Conservation (phyloP, 1,140 invertebrate genomes). For the Maconellicoccus hirsutus region DNA sequence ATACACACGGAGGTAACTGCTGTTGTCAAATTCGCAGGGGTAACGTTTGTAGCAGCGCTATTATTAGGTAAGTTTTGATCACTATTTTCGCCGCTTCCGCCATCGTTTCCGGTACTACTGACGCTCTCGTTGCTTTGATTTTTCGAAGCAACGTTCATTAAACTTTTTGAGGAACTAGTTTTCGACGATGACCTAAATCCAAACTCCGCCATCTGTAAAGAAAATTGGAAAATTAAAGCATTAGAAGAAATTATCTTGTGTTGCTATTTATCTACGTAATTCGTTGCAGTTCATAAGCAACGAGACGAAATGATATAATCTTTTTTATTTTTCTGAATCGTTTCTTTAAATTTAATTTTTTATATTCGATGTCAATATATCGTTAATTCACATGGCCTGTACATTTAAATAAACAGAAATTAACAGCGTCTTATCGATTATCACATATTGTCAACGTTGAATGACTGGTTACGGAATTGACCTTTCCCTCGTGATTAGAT, state of each 20-base stretch:
- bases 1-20: neutral
- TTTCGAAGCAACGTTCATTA: neutral
- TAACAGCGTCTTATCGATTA: neutral
- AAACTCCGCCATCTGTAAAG: neutral
- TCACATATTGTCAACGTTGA: neutral
- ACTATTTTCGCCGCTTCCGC: no score
- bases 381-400: no score
- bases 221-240: no score
- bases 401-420: neutral
- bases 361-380: no score
- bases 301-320: no score
- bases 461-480: neutral
- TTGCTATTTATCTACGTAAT: no score
- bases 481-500: conserved; percentile 8
- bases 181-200: neutral
- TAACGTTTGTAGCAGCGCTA: neutral
- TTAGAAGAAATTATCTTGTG: no score
- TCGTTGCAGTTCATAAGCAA: no score
- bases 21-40: neutral
- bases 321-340: no score
- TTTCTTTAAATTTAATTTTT: no score
- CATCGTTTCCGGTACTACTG: conserved; percentile 1
- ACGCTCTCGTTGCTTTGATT: neutral
- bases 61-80: neutral
- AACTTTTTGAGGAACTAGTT: neutral